Evolutionary conservation across 2,888 invertebrate species (phyloP).

Genomic region (Macropis europaea): DNA sequence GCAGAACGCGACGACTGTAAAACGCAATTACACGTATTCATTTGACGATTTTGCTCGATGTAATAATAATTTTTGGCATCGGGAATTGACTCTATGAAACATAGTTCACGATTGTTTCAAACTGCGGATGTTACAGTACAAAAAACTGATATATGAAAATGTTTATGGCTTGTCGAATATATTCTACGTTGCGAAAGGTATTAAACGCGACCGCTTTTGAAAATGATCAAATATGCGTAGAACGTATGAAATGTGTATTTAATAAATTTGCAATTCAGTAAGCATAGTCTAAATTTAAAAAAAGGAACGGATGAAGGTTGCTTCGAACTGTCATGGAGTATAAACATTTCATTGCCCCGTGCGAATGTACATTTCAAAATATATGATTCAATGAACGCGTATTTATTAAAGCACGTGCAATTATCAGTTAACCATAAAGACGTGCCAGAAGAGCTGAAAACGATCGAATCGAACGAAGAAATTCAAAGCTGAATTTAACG

Average conservation of each 20-base stretch:
- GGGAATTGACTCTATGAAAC: too few relatives aligned
- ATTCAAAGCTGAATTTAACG: not conserved
- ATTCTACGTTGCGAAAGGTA: too few relatives aligned
- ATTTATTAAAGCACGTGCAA: not conserved
- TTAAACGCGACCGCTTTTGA: too few relatives aligned
- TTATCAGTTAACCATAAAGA: not conserved
- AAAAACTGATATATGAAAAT: too few relatives aligned
- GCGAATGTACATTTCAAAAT: not conserved
- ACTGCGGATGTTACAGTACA: too few relatives aligned
- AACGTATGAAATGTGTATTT: too few relatives aligned
- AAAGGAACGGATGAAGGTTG: not conserved
- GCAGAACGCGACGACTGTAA: not conserved
- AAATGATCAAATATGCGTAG: too few relatives aligned
- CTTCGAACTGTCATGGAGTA: not conserved
- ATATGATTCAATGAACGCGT: not conserved
- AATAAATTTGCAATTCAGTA: too few relatives aligned
- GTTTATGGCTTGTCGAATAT: too few relatives aligned
- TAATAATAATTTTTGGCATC: not conserved
- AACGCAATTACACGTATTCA: not conserved
- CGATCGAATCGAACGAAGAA: not conserved
- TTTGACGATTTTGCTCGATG: conserved; percentile 5
- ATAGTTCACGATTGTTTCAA: too few relatives aligned
- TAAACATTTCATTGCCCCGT: not conserved
- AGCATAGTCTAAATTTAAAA: too few relatives aligned
- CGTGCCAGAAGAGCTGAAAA: not conserved